Conservation (phyloP, 2,113 vertebrate species). For the Hippocampus mohnikei region DNA sequence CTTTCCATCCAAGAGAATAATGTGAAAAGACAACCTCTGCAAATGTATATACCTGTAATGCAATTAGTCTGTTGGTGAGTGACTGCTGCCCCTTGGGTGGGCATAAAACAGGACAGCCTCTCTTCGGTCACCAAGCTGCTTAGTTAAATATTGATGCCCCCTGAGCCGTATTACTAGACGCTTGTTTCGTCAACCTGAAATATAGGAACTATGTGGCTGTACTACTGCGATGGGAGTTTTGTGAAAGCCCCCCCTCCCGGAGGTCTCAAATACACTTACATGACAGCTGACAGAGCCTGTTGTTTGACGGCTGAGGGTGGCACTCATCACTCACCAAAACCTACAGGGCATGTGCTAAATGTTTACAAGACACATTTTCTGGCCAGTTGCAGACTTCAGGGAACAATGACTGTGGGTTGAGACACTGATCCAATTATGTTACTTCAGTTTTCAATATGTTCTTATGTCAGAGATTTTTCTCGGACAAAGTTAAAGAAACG, state of each 20-base stretch:
- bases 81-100: slow-evolving; percentile 20
- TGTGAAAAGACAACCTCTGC: slow-evolving; percentile 41
- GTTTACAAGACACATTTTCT: neutral
- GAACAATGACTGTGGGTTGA: neutral
- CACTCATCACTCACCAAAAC: slow-evolving; percentile 45
- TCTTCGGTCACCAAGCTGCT: slow-evolving; percentile 33
- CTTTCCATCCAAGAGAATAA: slow-evolving; percentile 28
- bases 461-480: no score
- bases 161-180: slow-evolving; percentile 20
- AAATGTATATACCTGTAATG: slow-evolving; percentile 32
- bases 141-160: slow-evolving; percentile 54
- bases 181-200: slow-evolving; percentile 43
- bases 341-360: slow-evolving; percentile 6
- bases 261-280: slow-evolving; percentile 12
- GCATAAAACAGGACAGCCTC: slow-evolving; percentile 39
- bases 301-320: slow-evolving; percentile 52
- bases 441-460: neutral
- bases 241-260: slow-evolving; percentile 34
- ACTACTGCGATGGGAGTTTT: slow-evolving; percentile 25
- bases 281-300: slow-evolving; percentile 16
- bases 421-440: neutral
- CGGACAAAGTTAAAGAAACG: no score
- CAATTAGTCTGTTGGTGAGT: slow-evolving; percentile 37
- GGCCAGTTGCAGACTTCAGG: neutral
- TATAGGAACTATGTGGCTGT: slow-evolving; percentile 33